A percentile compares a stretch with the other conserved stretches of the same genome.
phyloP scores from a whole-genome alignment of 1,140 invertebrate genomes.

The Babylonia areolata region DNA sequence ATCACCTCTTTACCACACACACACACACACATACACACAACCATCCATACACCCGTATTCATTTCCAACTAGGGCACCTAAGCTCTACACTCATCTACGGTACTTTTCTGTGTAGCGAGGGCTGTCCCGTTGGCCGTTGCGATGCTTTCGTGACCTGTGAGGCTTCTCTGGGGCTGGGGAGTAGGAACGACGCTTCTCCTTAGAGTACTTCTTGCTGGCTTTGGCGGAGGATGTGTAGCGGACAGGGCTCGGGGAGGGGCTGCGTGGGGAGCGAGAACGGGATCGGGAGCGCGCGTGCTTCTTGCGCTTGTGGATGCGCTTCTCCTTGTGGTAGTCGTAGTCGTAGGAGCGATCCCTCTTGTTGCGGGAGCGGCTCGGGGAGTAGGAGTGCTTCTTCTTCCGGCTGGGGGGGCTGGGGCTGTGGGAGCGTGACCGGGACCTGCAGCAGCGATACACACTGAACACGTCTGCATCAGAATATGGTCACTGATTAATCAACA shows the following conservation, averaged over 20 bases:
- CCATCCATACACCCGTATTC: too few relatives aligned
- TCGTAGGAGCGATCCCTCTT: slow-evolving; percentile 57
- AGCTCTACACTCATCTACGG: slow-evolving; percentile 36
- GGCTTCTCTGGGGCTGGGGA: slow-evolving; percentile 58
- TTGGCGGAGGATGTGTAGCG: slow-evolving; percentile 27
- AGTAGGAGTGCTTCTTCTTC: slow-evolving; percentile 47
- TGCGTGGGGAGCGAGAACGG: too few relatives aligned
- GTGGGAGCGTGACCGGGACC: slow-evolving; percentile 35
- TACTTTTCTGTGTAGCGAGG: slow-evolving; percentile 52
- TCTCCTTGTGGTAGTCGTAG: slow-evolving; percentile 39
- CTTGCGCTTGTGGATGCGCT: slow-evolving; percentile 40
- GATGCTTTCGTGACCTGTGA: slow-evolving; percentile 56
- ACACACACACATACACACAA: too few relatives aligned
- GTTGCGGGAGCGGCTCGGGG: slow-evolving; percentile 44
- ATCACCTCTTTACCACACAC: too few relatives aligned
- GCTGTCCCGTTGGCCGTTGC: slow-evolving; percentile 60
- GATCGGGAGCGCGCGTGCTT: slow-evolving; percentile 37
- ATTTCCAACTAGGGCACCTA: too few relatives aligned
- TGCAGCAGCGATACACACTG: too few relatives aligned
- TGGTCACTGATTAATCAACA: too few relatives aligned
- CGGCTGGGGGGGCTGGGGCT: slow-evolving; percentile 54
- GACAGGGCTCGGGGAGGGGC: slow-evolving; percentile 33
- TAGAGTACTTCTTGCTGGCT: slow-evolving; percentile 56
- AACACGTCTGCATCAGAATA: too few relatives aligned
- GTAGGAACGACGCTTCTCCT: slow-evolving; percentile 60